Conservation (phyloP, 2,888 invertebrate genomes). For the Epiblema foenella region DNA sequence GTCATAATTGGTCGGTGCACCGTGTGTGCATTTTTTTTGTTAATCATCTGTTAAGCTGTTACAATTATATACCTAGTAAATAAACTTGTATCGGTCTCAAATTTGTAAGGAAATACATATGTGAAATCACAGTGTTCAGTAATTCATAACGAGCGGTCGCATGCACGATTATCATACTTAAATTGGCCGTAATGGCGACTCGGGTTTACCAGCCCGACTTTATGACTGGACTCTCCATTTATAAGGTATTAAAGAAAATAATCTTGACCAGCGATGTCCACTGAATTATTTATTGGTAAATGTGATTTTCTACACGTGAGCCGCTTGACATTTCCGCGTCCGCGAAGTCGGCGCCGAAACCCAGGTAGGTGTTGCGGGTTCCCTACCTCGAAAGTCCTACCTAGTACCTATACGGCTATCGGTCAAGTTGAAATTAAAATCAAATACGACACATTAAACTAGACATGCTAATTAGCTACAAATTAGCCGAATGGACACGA, state of each 20-base stretch:
- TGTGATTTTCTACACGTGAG: constrained; percentile 45
- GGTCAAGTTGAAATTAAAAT: too few relatives aligned
- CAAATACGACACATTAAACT: too few relatives aligned
- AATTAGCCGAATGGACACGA: too few relatives aligned
- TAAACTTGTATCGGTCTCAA: constrained; percentile 2
- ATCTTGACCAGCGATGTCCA: constrained; percentile 43
- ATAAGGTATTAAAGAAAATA: constrained; percentile 48
- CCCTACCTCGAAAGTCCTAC: neutral
- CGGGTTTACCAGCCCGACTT: constrained; percentile 39
- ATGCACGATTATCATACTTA: constrained; percentile 51
- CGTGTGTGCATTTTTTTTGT: too few relatives aligned
- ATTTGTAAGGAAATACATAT: constrained; percentile 8
- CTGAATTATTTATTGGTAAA: constrained; percentile 45
- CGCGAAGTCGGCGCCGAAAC: constrained; percentile 26
- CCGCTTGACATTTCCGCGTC: constrained; percentile 40
- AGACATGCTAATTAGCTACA: too few relatives aligned
- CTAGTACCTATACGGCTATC: too few relatives aligned
- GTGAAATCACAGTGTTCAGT: constrained; percentile 34
- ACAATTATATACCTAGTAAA: too few relatives aligned
- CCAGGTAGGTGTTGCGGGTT: neutral
- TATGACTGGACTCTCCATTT: constrained; percentile 41
- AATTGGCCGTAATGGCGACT: constrained; percentile 51
- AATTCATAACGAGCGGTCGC: constrained; percentile 40
- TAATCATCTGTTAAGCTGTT: too few relatives aligned
- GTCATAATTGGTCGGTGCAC: too few relatives aligned